Evolutionary conservation across 2,888 invertebrate genomes (phyloP).

Genomic region (Camponotus fellah): DNA sequence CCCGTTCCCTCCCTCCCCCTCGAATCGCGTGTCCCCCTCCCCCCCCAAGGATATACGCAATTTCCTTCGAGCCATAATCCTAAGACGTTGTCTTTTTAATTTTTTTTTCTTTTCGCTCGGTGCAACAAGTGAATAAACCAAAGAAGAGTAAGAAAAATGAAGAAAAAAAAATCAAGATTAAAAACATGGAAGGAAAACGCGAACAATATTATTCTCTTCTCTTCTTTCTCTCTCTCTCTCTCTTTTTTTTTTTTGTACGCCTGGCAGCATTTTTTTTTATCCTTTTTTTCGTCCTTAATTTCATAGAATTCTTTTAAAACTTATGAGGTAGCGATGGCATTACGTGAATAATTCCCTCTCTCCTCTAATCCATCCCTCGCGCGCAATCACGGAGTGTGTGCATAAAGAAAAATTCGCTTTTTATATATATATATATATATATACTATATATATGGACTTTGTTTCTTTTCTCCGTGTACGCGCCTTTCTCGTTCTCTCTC

Average conservation of each 20-base stretch:
- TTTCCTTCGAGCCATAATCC: constrained; percentile 33
- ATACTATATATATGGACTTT: background rate
- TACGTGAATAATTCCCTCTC: constrained; percentile 41
- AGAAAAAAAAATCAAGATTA: constrained; percentile 54
- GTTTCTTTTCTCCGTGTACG: constrained; percentile 29
- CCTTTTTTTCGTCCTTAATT: constrained; percentile 29
- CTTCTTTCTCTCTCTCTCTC: background rate
- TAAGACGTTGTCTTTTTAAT: background rate
- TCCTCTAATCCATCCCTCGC: constrained; percentile 16
- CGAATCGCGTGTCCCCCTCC: background rate
- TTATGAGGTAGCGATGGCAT: constrained; percentile 75
- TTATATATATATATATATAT: background rate
- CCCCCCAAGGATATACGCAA: background rate
- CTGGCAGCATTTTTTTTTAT: constrained; percentile 42
- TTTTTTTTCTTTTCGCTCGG: constrained; percentile 35
- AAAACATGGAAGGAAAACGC: constrained; percentile 59
- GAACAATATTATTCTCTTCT: constrained; percentile 63
- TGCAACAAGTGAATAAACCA: constrained; percentile 52
- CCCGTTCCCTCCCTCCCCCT: background rate
- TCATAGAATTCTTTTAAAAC: constrained; percentile 56
- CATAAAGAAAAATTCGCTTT: constrained; percentile 36
- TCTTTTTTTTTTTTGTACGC: constrained; percentile 25
- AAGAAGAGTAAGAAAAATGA: constrained; percentile 56
- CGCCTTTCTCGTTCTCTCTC: background rate
- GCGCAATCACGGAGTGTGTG: constrained; percentile 34